These are phyloP conservation scores for Erebia ligea DNA, from an alignment of 2,888 invertebrate species.

Conservation along the genomic window DNA sequence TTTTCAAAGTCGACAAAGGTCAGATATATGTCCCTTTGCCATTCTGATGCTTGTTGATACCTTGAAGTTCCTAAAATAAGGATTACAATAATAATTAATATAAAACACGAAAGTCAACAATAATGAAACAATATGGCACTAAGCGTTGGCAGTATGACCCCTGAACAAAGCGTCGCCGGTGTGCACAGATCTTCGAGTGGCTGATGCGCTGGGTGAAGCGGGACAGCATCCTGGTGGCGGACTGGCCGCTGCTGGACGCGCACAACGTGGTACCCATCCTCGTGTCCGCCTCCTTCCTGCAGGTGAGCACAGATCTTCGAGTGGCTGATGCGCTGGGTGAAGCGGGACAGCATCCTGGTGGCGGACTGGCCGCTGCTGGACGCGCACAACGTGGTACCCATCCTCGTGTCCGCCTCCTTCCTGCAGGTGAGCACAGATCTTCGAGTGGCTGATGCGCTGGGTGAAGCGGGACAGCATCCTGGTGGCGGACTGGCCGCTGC, in stretches of 20 bases:
- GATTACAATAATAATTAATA: too few relatives aligned
- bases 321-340: conserved; percentile 98
- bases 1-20: too few relatives aligned
- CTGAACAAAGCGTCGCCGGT: too few relatives aligned
- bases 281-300: conserved; percentile 96
- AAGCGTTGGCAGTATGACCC: too few relatives aligned
- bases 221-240: conserved; percentile 85
- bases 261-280: conserved; percentile 95
- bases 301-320: conserved; percentile 91
- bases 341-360: conserved; percentile 86
- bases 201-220: conserved; percentile 97
- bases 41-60: too few relatives aligned
- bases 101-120: too few relatives aligned
- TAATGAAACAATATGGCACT: too few relatives aligned
- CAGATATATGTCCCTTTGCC: too few relatives aligned
- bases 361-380: conserved; percentile 89
- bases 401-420: conserved; percentile 97
- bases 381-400: conserved; percentile 93
- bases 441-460: conserved; percentile 98
- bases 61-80: too few relatives aligned
- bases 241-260: conserved; percentile 89
- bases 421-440: conserved; percentile 89
- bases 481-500: conserved; percentile 86
- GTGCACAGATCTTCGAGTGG: conserved; percentile 94
- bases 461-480: conserved; percentile 90